Evolutionary conservation across 2,888 invertebrate species (phyloP).

Genomic region (Eugnorisma glareosa): DNA sequence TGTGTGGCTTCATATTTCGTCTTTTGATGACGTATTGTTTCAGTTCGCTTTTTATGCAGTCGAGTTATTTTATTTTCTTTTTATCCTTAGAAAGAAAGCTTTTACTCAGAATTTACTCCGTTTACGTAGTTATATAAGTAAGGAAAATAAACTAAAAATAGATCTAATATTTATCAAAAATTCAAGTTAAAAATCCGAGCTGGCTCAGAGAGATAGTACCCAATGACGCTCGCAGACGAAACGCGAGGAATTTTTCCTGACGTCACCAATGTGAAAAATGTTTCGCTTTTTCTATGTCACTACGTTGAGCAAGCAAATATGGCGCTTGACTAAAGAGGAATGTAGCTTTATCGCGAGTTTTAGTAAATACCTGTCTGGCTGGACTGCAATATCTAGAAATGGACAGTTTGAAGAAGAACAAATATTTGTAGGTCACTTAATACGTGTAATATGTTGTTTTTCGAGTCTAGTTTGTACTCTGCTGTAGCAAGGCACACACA

Average conservation of each 20-base stretch:
- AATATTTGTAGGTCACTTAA: not conserved
- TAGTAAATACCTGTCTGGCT: not conserved
- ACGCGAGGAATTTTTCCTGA: slow-evolving; percentile 23
- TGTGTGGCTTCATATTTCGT: not conserved
- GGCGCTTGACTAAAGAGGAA: slow-evolving; percentile 4
- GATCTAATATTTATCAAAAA: not conserved
- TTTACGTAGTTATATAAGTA: not conserved
- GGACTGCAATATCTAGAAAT: not conserved
- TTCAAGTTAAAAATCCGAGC: slow-evolving; percentile 6
- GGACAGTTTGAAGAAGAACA: not conserved
- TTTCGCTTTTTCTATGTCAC: slow-evolving; percentile 1
- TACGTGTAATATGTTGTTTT: not conserved
- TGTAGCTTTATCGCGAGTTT: not conserved
- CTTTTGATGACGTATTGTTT: not conserved
- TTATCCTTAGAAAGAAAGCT: not conserved
- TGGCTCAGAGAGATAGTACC: slow-evolving; percentile 12
- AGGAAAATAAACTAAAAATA: not conserved
- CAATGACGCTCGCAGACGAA: slow-evolving; percentile 6
- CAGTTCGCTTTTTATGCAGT: not conserved
- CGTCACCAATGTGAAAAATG: slow-evolving; percentile 21
- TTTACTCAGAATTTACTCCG: not conserved
- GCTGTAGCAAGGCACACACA: not conserved
- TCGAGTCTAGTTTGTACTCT: not conserved
- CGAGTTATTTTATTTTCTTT: not conserved
- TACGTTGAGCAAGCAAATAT: slow-evolving; percentile 23